Conservation (phyloP, 2,797 vertebrate species). For the Sebastiscus albofasciatus region DNA sequence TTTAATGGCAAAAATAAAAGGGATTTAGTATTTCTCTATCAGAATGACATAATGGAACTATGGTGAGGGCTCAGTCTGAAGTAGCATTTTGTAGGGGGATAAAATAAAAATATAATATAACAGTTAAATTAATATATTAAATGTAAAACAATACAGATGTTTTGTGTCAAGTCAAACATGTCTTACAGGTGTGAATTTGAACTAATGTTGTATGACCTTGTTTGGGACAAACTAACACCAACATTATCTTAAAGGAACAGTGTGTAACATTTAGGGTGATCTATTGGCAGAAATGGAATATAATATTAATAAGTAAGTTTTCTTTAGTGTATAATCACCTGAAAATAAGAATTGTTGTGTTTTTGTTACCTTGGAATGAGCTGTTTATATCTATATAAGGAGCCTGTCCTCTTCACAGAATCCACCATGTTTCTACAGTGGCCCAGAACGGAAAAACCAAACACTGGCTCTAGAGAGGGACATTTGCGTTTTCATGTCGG, state of each 20-base stretch:
- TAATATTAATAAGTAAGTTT: too few relatives aligned
- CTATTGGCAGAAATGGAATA: too few relatives aligned
- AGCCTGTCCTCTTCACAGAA: rapidly evolving
- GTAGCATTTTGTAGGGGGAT: neutral
- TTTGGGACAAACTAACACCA: neutral
- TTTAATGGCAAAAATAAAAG: neutral
- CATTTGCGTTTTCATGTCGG: too few relatives aligned
- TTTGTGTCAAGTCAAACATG: neutral
- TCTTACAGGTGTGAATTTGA: neutral
- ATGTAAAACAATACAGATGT: neutral
- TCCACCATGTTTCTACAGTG: too few relatives aligned
- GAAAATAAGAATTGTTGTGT: too few relatives aligned
- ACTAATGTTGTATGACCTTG: neutral
- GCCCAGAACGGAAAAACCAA: too few relatives aligned
- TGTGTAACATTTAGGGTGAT: too few relatives aligned
- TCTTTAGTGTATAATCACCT: rapidly evolving
- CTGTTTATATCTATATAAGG: rapidly evolving
- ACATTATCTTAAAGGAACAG: neutral
- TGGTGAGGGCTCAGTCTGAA: neutral
- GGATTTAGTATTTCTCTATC: neutral
- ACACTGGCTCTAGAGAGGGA: too few relatives aligned
- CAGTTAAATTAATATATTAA: neutral
- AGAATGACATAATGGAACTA: neutral
- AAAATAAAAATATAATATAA: neutral
- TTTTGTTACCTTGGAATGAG: too few relatives aligned